These are phyloP conservation scores for Aleiodes testaceus DNA, from an alignment of 2,888 invertebrate genomes.

Conservation along the genomic window DNA sequence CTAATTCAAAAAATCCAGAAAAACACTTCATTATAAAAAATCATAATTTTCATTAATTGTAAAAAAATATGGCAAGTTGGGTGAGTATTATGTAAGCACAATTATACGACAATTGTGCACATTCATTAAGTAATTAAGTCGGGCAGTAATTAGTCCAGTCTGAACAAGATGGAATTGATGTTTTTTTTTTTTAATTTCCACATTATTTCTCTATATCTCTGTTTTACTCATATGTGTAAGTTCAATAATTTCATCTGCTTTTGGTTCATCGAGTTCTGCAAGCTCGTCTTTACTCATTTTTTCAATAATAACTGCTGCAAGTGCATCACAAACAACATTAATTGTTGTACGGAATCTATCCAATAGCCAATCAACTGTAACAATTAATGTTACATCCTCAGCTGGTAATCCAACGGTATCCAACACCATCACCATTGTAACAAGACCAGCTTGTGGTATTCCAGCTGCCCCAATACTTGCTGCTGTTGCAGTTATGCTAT, in stretches of 20 bases:
- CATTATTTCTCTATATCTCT: conserved; percentile 52
- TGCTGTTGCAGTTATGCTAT: conserved; percentile 95
- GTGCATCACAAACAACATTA: conserved; percentile 96
- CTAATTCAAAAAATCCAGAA: too few relatives aligned
- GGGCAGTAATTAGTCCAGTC: conserved; percentile 2
- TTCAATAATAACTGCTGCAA: conserved; percentile 94
- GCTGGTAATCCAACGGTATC: conserved; percentile 92
- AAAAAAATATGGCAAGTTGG: conserved; percentile 37
- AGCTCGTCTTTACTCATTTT: conserved; percentile 86
- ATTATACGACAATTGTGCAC: conserved; percentile 1
- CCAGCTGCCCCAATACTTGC: conserved; percentile 98
- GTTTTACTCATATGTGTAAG: conserved; percentile 60
- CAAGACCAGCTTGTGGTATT: conserved; percentile 95
- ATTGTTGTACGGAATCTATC: conserved; percentile 91
- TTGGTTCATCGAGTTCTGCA: conserved; percentile 58
- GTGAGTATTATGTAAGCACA: conserved; percentile 22
- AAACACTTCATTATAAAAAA: too few relatives aligned
- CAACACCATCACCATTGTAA: conserved; percentile 97
- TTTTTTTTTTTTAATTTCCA: neutral
- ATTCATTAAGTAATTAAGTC: conserved; percentile 11
- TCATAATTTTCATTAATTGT: neutral
- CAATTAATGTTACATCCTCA: conserved; percentile 90
- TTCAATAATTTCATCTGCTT: conserved; percentile 60
- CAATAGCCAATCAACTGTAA: conserved; percentile 95
- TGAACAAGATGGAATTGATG: too few relatives aligned